Conservation (phyloP, 2,888 invertebrate genomes). For the Orthonevra nobilis region DNA sequence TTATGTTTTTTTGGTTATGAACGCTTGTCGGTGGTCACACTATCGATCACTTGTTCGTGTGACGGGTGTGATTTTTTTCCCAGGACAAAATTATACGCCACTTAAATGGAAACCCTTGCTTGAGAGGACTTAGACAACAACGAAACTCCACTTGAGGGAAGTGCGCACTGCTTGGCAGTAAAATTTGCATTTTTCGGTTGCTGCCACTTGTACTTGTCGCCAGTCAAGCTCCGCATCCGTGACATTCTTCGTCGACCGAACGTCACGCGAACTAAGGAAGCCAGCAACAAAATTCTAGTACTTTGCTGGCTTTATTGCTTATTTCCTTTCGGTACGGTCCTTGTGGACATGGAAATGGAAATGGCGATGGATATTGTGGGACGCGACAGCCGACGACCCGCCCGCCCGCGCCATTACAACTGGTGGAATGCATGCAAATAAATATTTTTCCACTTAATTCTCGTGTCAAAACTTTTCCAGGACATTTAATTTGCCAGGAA, state of each 20-base stretch:
- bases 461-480: conserved; percentile 71
- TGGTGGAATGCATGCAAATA: conserved; percentile 55
- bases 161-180: conserved; percentile 2
- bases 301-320: conserved; percentile 63
- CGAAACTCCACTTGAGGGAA: conserved; percentile 16
- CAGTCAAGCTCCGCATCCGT: conserved; percentile 14
- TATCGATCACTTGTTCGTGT: conserved; percentile 21
- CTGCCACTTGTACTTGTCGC: conserved; percentile 44
- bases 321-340: conserved; percentile 64
- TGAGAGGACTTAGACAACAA: conserved; percentile 5
- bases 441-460: conserved; percentile 70
- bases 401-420: conserved; percentile 63
- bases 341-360: not conserved
- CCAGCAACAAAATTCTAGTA: conserved; percentile 63
- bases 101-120: conserved; percentile 30
- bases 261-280: conserved; percentile 61
- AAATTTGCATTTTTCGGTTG: conserved; percentile 51
- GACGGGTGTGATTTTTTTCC: conserved; percentile 1
- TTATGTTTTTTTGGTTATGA: not conserved
- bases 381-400: too few species aligned
- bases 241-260: conserved; percentile 50
- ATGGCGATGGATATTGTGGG: not conserved
- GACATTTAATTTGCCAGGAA: conserved; percentile 67
- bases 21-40: not conserved
- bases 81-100: conserved; percentile 63